Conservation (phyloP, 2,888 invertebrate genomes). For the Lamproptera curius region DNA sequence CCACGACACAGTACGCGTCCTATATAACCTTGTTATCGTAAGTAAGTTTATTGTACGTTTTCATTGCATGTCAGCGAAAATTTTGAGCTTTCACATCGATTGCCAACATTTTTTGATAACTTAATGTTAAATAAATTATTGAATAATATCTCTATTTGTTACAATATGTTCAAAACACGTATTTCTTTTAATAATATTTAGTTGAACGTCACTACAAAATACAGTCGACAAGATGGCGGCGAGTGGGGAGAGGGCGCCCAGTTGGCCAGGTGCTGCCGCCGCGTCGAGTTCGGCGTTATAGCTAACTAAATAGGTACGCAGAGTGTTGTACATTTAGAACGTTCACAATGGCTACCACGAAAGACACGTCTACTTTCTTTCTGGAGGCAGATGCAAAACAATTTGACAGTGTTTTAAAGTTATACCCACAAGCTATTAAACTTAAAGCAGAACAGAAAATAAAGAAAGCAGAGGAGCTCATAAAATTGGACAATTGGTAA, state of each 20-base stretch:
- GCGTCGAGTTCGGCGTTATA: slow-evolving; percentile 78
- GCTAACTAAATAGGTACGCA: slow-evolving; percentile 73
- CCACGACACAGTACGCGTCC: slow-evolving; percentile 65
- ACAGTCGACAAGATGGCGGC: slow-evolving; percentile 73
- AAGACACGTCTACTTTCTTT: slow-evolving; percentile 96
- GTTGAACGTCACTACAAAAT: slow-evolving; percentile 73
- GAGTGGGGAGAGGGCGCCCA: slow-evolving; percentile 77
- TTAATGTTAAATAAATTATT: too few relatives aligned
- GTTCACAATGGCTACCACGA: slow-evolving; percentile 89
- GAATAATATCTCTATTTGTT: slow-evolving; percentile 23
- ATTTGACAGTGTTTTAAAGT: slow-evolving; percentile 92
- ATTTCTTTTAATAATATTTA: slow-evolving; percentile 67
- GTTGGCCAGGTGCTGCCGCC: slow-evolving; percentile 79
- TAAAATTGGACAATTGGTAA: slow-evolving; percentile 97
- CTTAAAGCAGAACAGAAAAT: slow-evolving; percentile 93
- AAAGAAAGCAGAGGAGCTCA: slow-evolving; percentile 95
- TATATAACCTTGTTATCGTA: slow-evolving; percentile 72
- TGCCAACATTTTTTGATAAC: too few relatives aligned
- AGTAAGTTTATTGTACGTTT: slow-evolving; percentile 67
- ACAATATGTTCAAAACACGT: slow-evolving; percentile 42
- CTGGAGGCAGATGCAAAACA: slow-evolving; percentile 92
- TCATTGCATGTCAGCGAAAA: slow-evolving; percentile 30
- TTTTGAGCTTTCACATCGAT: slow-evolving; percentile 23
- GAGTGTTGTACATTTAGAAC: slow-evolving; percentile 78
- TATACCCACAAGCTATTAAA: slow-evolving; percentile 94